phyloP scores from a whole-genome alignment of 2,888 invertebrate species.

The Macrosoma leucophasiata region DNA sequence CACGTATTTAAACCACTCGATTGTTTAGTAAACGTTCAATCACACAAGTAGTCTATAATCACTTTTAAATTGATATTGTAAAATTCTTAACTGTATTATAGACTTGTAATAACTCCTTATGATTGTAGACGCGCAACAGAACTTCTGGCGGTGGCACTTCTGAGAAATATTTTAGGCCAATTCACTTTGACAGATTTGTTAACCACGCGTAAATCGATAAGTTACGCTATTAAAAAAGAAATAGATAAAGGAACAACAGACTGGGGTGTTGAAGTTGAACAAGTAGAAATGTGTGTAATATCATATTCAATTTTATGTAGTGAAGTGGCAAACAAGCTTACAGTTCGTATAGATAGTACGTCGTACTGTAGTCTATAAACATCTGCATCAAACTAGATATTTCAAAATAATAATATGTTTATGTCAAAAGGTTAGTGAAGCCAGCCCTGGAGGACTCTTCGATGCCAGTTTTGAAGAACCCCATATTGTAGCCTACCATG shows the following conservation, averaged over 20 bases:
- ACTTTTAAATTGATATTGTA: not conserved
- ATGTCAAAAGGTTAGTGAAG: slow-evolving; percentile 42
- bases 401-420: slow-evolving; percentile 9
- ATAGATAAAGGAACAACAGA: slow-evolving; percentile 65
- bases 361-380: too few relatives aligned
- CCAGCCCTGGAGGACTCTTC: too few relatives aligned
- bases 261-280: slow-evolving; percentile 77
- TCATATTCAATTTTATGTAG: not conserved
- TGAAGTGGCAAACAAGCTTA: not conserved
- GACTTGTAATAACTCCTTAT: slow-evolving; percentile 1
- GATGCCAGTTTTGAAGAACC: too few relatives aligned
- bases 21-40: slow-evolving; percentile 72
- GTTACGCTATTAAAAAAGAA: slow-evolving; percentile 64
- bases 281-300: slow-evolving; percentile 76
- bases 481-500: too few relatives aligned
- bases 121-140: slow-evolving; percentile 48
- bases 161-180: slow-evolving; percentile 78
- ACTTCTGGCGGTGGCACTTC: slow-evolving; percentile 56
- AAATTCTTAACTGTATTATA: slow-evolving; percentile 1
- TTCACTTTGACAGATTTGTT: slow-evolving; percentile 77
- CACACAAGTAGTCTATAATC: slow-evolving; percentile 32
- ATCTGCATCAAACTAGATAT: too few relatives aligned
- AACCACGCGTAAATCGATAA: slow-evolving; percentile 76
- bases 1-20: slow-evolving; percentile 81
- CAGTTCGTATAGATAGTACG: too few relatives aligned